Evolutionary conservation across 2,797 vertebrate species (phyloP).

Genomic region (Tapirus indicus): DNA sequence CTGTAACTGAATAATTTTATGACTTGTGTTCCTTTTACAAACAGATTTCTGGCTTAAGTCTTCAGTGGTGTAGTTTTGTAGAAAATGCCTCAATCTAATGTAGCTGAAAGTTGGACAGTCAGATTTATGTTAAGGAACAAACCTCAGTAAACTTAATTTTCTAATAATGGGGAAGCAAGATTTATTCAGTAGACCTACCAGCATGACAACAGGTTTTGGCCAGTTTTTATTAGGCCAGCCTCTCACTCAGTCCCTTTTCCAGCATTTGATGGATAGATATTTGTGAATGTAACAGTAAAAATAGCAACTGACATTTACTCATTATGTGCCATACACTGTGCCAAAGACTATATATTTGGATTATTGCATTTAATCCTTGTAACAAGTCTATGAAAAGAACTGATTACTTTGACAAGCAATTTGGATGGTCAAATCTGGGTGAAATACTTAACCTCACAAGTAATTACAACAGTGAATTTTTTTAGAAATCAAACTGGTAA

Average conservation of each 20-base stretch:
- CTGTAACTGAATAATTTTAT: not conserved
- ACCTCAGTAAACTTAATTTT: not conserved
- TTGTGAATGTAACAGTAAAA: not conserved
- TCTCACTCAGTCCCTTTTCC: not conserved
- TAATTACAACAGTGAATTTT: not conserved
- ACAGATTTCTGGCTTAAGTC: not conserved
- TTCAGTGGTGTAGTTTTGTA: not conserved
- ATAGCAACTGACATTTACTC: not conserved
- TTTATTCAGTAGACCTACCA: not conserved
- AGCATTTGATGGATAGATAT: not conserved
- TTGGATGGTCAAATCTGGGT: not conserved
- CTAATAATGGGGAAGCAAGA: not conserved
- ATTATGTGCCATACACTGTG: rapidly evolving
- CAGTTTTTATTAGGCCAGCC: not conserved
- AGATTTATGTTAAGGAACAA: not conserved
- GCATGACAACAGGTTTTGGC: not conserved
- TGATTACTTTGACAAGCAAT: slow-evolving; percentile 13
- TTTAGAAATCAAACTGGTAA: not conserved
- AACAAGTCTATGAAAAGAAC: not conserved
- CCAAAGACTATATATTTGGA: not conserved
- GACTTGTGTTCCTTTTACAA: not conserved
- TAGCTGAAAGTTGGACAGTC: not conserved
- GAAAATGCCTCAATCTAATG: not conserved
- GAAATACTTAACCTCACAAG: not conserved
- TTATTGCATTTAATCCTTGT: not conserved